Evolutionary conservation across 2,113 vertebrate species (phyloP), one percentile per base, ranked within the genome.

Genomic region (Bubo blakistoni): DNA sequence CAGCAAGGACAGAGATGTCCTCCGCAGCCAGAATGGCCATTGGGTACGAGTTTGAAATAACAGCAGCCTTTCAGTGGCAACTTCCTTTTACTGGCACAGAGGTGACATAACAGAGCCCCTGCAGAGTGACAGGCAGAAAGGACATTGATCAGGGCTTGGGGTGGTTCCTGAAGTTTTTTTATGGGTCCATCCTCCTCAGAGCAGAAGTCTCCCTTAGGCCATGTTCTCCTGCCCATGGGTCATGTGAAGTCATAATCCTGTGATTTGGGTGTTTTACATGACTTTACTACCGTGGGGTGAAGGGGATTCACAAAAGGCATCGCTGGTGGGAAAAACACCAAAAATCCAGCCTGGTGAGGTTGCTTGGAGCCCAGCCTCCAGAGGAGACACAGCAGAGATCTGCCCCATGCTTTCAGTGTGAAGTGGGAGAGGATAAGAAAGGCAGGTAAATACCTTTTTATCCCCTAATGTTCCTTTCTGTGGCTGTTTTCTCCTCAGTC

Each of bases 31-130:
- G 30, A 29, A 52, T 1, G 47, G 52, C 36, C 18, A 2, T 2
- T 40, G 38, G 78, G 65, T 30, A 22, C 3, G 19, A 51, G 21
- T 52, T 42, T 63, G 61, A 57, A 42, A 42, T 25, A 25, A 11
- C 32, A 51, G 11, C 20, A 40, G 13, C 42, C 29, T 77, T 79
- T 47, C 59, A 14, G 25, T 44, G 38, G 8, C 32, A 49, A 22
- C 16, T 66, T 26, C 20, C 19, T 55, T n/a, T 49, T 44, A 25
- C n/a, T 26, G 17, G 49, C 14, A 11, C 25, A 73, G 11, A 6
- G 22, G 4, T 16, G 69, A 16, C 16, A 5, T 3, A 7, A 8
- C 0, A 0, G 30, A 63, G 13, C 5, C 22, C 10, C 54, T 15
- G 17, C 25, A 42, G 67, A 51, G 11, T 13, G 72, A 40, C 49